Percentiles rank a stretch among this genome's conserved stretches.
These are phyloP conservation scores for Electrona antarctica DNA, from an alignment of 2,113 vertebrate genomes.

Conservation along the genomic window DNA sequence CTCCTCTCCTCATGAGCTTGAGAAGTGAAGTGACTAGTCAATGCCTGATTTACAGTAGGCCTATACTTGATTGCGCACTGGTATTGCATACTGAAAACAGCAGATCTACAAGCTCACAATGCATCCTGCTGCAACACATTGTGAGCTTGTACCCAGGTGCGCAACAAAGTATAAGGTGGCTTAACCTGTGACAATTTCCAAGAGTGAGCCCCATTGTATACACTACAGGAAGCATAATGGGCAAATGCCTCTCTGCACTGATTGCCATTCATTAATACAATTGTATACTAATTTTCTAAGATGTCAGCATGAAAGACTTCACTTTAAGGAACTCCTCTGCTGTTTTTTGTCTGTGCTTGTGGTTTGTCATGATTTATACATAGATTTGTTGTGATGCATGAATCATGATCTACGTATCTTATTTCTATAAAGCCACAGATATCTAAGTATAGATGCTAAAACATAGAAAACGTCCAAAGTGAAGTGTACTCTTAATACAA, in stretches of 20 bases:
- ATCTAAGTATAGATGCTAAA: neutral
- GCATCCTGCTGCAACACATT: too few species aligned
- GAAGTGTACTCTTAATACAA: too few species aligned
- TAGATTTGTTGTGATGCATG: conserved; percentile 20
- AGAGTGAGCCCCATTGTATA: too few species aligned
- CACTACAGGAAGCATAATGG: neutral
- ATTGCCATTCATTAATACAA: neutral
- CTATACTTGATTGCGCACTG: too few species aligned
- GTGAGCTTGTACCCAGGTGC: too few species aligned
- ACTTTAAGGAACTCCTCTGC: neutral
- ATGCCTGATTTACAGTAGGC: too few species aligned
- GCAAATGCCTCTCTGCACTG: conserved; percentile 11
- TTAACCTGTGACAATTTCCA: too few species aligned
- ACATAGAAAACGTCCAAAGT: too few species aligned
- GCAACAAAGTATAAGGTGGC: too few species aligned
- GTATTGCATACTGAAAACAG: too few species aligned
- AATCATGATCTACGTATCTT: conserved; percentile 12
- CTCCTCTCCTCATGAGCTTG: neutral
- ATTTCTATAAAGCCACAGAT: conserved; percentile 4
- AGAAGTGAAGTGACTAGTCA: neutral
- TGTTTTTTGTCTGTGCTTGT: neutral
- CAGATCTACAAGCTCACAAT: too few species aligned
- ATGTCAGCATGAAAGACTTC: neutral
- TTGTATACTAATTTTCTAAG: too few species aligned
- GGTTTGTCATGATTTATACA: neutral